Evolutionary conservation across 2,888 invertebrate genomes (phyloP).

Genomic region (Lasioglossum marginatum): DNA sequence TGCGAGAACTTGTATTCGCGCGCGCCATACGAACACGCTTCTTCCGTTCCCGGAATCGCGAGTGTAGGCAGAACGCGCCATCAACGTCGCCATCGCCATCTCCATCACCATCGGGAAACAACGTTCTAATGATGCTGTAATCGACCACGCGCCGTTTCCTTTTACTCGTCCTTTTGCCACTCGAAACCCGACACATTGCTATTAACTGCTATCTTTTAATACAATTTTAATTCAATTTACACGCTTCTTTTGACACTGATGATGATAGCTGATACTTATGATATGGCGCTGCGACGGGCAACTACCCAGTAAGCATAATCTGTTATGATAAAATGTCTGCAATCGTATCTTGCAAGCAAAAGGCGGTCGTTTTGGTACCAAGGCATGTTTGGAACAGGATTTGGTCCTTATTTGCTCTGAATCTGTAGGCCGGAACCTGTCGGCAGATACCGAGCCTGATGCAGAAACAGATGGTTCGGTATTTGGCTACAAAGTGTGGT

Average conservation of each 20-base stretch:
- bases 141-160: not conserved
- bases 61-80: not conserved
- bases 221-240: not conserved
- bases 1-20: not conserved
- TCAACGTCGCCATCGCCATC: not conserved
- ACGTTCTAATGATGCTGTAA: constrained; percentile 2
- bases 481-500: too few species aligned
- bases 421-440: too few species aligned
- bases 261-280: not conserved
- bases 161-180: not conserved
- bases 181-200: not conserved
- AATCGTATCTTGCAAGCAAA: too few species aligned
- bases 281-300: not conserved
- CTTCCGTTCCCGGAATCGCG: not conserved
- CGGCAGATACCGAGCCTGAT: too few species aligned
- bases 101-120: not conserved
- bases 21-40: not conserved
- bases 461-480: too few species aligned
- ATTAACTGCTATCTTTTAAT: not conserved
- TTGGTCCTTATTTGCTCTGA: too few species aligned
- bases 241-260: not conserved
- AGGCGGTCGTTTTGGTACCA: too few species aligned
- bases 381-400: too few species aligned
- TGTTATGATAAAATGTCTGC: too few species aligned
- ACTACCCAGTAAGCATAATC: too few species aligned